These are phyloP conservation scores for Scaptodrosophila latifasciaeformis DNA, from an alignment of 2,888 invertebrate genomes.

Conservation along the genomic window DNA sequence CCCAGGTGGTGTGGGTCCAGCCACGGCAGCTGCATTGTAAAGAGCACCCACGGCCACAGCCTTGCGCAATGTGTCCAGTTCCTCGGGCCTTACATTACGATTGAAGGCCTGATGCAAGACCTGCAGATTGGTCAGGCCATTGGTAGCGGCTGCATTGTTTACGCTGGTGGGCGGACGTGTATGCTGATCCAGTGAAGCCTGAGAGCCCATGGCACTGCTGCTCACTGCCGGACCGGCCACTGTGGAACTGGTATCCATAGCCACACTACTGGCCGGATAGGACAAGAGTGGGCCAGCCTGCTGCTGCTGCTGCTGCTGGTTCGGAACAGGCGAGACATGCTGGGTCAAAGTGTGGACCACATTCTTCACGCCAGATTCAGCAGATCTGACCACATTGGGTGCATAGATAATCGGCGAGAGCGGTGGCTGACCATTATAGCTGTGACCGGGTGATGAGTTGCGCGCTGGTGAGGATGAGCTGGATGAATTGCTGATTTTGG, in stretches of 20 bases:
- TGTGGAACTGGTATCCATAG: conserved; percentile 13
- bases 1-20: conserved; percentile 24
- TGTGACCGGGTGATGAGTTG: conserved; percentile 4
- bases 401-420: conserved; percentile 48
- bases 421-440: conserved; percentile 25
- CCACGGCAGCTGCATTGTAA: conserved; percentile 40
- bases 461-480: conserved; percentile 21
- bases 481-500: conserved; percentile 67
- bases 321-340: conserved; percentile 25
- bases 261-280: conserved; percentile 3
- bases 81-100: conserved; percentile 62
- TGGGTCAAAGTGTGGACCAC: conserved; percentile 17
- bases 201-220: conserved; percentile 7
- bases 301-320: conserved; percentile 17
- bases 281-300: conserved; percentile 17
- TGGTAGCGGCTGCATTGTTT: conserved; percentile 14
- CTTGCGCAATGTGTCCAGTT: conserved; percentile 70
- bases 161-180: conserved; percentile 30
- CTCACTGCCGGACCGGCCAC: conserved; percentile 12
- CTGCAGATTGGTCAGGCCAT: conserved; percentile 56
- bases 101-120: conserved; percentile 63
- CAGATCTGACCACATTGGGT: conserved; percentile 23
- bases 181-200: conserved; percentile 20
- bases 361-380: background rate
- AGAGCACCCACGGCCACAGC: conserved; percentile 65